phyloP scores from a whole-genome alignment of 2,888 invertebrate species.

The Calliphora vomitoria region DNA sequence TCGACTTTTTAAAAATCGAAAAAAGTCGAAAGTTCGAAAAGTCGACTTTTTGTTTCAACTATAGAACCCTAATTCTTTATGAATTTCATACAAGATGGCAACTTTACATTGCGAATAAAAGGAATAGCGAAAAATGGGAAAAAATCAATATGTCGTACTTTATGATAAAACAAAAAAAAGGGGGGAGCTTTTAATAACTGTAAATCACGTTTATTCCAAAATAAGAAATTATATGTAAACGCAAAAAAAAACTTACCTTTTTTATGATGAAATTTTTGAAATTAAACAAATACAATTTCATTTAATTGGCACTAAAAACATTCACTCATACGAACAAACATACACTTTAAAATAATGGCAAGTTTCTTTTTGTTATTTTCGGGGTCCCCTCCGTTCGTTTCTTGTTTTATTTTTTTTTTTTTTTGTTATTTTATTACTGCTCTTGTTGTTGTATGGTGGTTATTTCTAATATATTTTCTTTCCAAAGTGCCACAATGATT shows the following conservation, averaged over 20 bases:
- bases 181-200: slow-evolving; percentile 27
- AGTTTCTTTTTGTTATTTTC: slow-evolving; percentile 42
- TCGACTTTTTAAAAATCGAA: no score
- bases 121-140: slow-evolving; percentile 1
- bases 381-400: slow-evolving; percentile 63
- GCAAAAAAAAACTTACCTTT: slow-evolving; percentile 50
- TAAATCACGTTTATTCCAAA: slow-evolving; percentile 15
- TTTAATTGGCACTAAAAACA: slow-evolving; percentile 43
- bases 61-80: no score
- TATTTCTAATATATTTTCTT: slow-evolving; percentile 45
- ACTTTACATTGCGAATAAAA: slow-evolving; percentile 37
- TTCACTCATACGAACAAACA: slow-evolving; percentile 24
- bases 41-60: no score
- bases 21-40: no score
- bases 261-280: slow-evolving; percentile 18
- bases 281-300: slow-evolving; percentile 43
- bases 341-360: slow-evolving; percentile 17
- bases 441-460: slow-evolving; percentile 55
- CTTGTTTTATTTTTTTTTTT: slow-evolving; percentile 27
- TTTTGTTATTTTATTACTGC: slow-evolving; percentile 28
- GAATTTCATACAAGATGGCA: slow-evolving; percentile 29
- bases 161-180: not conserved
- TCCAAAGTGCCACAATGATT: slow-evolving; percentile 47
- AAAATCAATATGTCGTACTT: slow-evolving; percentile 58
- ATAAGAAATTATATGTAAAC: not conserved